These are phyloP conservation scores for Drosophila nasuta DNA, from an alignment of 1,140 invertebrate species.

Conservation along the genomic window DNA sequence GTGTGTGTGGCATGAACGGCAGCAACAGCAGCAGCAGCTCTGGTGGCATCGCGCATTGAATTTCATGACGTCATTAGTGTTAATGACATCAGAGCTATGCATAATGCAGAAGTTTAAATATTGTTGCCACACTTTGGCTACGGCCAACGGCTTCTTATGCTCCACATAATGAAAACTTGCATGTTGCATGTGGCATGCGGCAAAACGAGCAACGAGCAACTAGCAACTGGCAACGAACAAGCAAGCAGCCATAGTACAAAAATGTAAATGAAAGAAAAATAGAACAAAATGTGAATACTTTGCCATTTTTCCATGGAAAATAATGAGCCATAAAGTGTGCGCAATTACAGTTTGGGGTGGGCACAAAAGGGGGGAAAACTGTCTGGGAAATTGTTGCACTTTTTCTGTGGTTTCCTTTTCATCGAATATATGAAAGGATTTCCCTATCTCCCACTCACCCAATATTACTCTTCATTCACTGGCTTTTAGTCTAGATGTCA, in stretches of 20 bases:
- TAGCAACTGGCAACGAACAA: conserved; percentile 30
- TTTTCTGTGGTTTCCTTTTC: conserved; percentile 47
- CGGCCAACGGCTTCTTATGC: conserved; percentile 45
- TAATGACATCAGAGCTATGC: conserved; percentile 68
- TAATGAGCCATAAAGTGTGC: conserved; percentile 73
- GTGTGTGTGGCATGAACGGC: not conserved
- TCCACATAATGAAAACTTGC: conserved; percentile 65
- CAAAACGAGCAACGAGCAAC: conserved; percentile 39
- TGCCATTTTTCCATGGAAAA: conserved; percentile 59
- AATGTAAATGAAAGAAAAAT: conserved; percentile 27
- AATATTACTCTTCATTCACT: not conserved
- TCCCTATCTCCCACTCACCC: not conserved
- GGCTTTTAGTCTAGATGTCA: conserved; percentile 2
- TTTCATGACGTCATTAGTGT: conserved; percentile 78
- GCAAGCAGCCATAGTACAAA: conserved; percentile 14
- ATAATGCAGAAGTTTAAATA: conserved; percentile 70
- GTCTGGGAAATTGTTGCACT: conserved; percentile 33
- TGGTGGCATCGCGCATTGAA: conserved; percentile 56
- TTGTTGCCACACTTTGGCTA: conserved; percentile 53
- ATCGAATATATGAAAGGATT: conserved; percentile 58
- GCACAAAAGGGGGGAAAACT: not conserved
- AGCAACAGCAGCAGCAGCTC: conserved; percentile 3
- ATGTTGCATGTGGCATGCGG: conserved; percentile 36
- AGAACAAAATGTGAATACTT: conserved; percentile 37
- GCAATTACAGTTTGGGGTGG: conserved; percentile 49